phyloP scores from a whole-genome alignment of 2,113 vertebrate species.

The Oryctolagus cuniculus region mOryCun1.1 NC_091442.1:12963001-12963500 shows the following conservation, averaged over 20 bases:
- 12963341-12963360: background rate
- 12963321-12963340: background rate
- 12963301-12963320: background rate
- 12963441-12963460: too few species aligned
- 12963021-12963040: background rate
- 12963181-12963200: background rate
- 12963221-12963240: background rate
- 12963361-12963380: rapidly evolving
- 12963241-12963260: too few species aligned
- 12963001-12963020: too few species aligned
- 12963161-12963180: background rate
- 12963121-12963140: background rate
- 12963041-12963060: background rate
- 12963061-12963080: background rate
- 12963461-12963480: too few species aligned
- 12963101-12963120: background rate
- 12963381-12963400: too few species aligned
- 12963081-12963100: background rate
- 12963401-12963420: too few species aligned
- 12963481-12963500: too few species aligned
- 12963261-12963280: too few species aligned
- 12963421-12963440: too few species aligned
- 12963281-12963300: background rate
- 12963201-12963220: too few species aligned
- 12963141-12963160: background rate